A percentile compares a stretch with the other conserved stretches of the same genome.
These are phyloP conservation scores for Pygocentrus nattereri DNA, from an alignment of 2,797 vertebrate genomes.

Conservation along the genomic window DNA sequence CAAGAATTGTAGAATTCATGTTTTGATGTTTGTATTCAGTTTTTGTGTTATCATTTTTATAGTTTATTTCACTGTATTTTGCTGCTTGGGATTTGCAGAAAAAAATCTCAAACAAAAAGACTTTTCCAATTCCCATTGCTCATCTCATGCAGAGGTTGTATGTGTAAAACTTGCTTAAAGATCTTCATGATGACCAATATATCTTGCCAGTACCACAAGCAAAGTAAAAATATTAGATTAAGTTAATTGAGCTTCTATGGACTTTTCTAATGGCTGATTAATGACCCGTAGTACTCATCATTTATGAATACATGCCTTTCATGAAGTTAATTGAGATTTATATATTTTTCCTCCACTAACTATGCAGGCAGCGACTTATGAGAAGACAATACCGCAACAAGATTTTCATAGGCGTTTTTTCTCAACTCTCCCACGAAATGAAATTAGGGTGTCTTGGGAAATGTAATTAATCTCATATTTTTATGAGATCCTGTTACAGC, in stretches of 20 bases:
- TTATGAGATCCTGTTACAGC: slow-evolving; percentile 12
- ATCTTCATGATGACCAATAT: slow-evolving; percentile 15
- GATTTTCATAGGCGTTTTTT: slow-evolving; percentile 15
- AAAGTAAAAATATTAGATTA: slow-evolving; percentile 7
- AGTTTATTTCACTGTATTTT: no score
- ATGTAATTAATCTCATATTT: slow-evolving; percentile 36
- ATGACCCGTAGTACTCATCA: neutral
- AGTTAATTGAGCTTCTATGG: neutral
- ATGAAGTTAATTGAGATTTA: slow-evolving; percentile 40
- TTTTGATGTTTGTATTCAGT: no score
- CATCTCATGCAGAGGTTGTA: no score
- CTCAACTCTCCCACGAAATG: slow-evolving; percentile 42
- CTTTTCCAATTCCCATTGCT: no score
- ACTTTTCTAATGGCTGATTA: neutral
- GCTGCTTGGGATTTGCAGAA: no score
- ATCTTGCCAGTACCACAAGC: neutral
- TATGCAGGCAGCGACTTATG: slow-evolving; percentile 35
- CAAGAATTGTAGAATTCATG: no score
- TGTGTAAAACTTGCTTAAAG: no score
- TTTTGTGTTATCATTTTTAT: no score
- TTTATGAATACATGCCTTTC: slow-evolving; percentile 7
- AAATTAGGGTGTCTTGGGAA: slow-evolving; percentile 41
- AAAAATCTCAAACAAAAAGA: no score
- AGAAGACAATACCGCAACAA: slow-evolving; percentile 41
- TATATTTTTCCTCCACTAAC: slow-evolving; percentile 40